Evolutionary conservation across 2,113 vertebrate genomes (phyloP).

Genomic region (Tragelaphus strepsiceros): DNA sequence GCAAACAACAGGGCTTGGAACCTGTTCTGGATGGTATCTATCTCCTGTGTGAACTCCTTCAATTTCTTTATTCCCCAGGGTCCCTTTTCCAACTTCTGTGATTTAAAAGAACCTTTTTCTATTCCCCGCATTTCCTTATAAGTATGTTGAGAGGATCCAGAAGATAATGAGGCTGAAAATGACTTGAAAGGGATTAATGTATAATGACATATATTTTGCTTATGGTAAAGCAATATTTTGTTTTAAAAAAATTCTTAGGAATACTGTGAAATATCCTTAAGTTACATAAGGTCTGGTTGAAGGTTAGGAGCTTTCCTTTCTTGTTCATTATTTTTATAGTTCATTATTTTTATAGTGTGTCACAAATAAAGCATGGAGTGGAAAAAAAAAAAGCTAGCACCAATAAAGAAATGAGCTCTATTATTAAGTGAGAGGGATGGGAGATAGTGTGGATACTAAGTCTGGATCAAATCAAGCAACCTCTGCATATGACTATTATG

Average conservation of each 20-base stretch:
- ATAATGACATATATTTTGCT: slow-evolving; percentile 1
- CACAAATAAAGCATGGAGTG: slow-evolving; percentile 27
- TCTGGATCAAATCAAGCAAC: not conserved
- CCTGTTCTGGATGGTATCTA: not conserved
- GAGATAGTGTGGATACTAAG: not conserved
- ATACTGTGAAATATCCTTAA: not conserved
- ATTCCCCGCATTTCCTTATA: not conserved
- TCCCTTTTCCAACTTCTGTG: not conserved
- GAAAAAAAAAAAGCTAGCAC: not conserved
- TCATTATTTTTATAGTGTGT: not conserved
- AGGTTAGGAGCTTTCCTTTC: not conserved
- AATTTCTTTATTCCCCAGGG: not conserved
- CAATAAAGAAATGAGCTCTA: slow-evolving; percentile 24
- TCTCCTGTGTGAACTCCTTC: slow-evolving; percentile 18
- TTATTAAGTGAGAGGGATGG: not conserved
- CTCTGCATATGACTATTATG: not conserved
- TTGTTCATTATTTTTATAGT: not conserved
- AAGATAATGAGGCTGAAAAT: slow-evolving; percentile 13
- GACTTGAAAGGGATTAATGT: slow-evolving; percentile 15
- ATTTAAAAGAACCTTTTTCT: not conserved
- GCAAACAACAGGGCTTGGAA: slow-evolving; percentile 13
- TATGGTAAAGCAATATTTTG: slow-evolving; percentile 16
- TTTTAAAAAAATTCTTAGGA: not conserved
- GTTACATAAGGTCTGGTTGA: not conserved
- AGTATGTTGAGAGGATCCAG: not conserved